These are phyloP conservation scores for Capricornis sumatraensis DNA, from an alignment of 2,113 vertebrate species.

Conservation along the genomic window DNA sequence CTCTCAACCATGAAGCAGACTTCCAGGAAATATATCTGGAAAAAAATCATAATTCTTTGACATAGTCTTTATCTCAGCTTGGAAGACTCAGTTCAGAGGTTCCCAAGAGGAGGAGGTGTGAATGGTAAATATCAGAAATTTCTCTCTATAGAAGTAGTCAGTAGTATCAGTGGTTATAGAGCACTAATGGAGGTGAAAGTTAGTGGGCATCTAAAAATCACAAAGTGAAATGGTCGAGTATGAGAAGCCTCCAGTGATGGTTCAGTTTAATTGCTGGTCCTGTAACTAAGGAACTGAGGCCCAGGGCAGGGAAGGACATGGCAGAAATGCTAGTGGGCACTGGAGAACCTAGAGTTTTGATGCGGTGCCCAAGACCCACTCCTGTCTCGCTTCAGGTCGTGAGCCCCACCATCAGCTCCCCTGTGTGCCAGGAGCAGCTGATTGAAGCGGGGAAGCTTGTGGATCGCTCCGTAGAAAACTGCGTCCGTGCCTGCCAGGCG, in stretches of 20 bases:
- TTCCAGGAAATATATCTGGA: neutral
- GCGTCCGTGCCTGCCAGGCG: conserved; percentile 92
- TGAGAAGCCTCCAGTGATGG: neutral
- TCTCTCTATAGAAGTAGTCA: neutral
- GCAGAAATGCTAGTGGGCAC: neutral
- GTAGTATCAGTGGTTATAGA: accelerated
- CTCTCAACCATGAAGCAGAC: neutral
- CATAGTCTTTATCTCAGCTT: neutral
- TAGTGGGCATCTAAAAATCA: neutral
- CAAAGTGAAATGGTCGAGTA: neutral
- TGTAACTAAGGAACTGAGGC: neutral
- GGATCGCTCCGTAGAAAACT: conserved; percentile 96
- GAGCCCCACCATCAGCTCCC: conserved; percentile 97
- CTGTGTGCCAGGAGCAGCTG: conserved; percentile 97
- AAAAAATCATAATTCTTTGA: neutral
- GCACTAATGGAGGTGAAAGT: neutral
- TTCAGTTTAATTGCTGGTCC: neutral
- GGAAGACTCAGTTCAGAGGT: neutral
- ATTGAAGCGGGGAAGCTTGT: conserved; percentile 96
- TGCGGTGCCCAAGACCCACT: accelerated
- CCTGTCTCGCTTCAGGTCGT: conserved; percentile 84
- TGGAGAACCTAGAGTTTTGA: neutral
- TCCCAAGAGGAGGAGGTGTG: neutral
- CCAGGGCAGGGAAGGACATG: too few relatives aligned
- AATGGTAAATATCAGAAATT: neutral